A percentile compares a stretch with the other conserved stretches of the same genome.
Evolutionary conservation across 1,140 invertebrate genomes (phyloP).

Genomic region (Eciton burchellii): DNA sequence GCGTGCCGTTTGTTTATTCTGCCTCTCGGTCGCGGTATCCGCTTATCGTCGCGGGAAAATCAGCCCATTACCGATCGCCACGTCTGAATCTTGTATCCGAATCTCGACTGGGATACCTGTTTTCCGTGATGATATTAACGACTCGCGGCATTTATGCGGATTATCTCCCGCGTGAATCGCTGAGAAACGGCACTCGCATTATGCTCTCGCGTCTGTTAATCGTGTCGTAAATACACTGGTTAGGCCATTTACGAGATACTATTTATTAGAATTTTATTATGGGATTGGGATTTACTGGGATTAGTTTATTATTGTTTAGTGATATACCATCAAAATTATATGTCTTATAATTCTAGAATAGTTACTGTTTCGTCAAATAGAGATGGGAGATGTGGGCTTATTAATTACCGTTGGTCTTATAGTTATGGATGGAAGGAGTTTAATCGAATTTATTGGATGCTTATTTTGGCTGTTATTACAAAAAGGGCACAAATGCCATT

Average conservation of each 20-base stretch:
- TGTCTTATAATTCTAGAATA: no score
- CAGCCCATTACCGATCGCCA: neutral
- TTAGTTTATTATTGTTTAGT: no score
- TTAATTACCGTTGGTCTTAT: no score
- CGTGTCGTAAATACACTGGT: neutral
- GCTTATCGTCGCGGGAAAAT: slow-evolving; percentile 30
- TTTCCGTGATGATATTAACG: slow-evolving; percentile 16
- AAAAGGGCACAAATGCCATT: no score
- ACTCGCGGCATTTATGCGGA: neutral
- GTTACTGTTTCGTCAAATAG: no score
- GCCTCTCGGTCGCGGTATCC: neutral
- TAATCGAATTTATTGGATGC: no score
- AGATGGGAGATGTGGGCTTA: no score
- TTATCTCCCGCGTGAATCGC: neutral
- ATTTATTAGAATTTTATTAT: no score
- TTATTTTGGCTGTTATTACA: no score
- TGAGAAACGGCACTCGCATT: neutral
- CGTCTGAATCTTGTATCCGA: neutral
- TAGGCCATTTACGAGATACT: slow-evolving; percentile 2
- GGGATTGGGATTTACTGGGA: no score
- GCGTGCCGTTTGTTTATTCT: slow-evolving; percentile 3
- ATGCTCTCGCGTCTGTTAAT: slow-evolving; percentile 10
- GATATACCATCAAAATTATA: no score
- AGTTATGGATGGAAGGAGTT: no score
- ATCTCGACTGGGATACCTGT: neutral